phyloP scores from a whole-genome alignment of 2,113 vertebrate genomes.

The Pangasianodon gigas region DNA sequence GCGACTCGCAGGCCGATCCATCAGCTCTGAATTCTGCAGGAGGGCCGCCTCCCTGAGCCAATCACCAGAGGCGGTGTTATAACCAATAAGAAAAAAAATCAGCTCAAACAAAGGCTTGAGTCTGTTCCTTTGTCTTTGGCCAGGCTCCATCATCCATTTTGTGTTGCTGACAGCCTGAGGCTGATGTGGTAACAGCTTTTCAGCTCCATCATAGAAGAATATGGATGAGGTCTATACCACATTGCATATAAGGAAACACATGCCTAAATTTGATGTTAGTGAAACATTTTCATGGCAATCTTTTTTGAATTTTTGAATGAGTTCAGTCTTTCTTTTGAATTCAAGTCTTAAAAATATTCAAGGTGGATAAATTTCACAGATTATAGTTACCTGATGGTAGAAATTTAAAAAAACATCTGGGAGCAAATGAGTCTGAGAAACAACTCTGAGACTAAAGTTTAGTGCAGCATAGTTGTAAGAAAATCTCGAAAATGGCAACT shows the following conservation, averaged over 20 bases:
- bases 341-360: background rate
- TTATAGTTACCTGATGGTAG: background rate
- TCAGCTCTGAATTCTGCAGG: slow-evolving; percentile 15
- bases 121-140: slow-evolving; percentile 45
- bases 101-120: slow-evolving; percentile 31
- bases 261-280: background rate
- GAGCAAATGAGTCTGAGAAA: background rate
- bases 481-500: background rate
- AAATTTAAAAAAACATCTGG: background rate
- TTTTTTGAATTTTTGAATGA: background rate
- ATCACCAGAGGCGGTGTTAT: slow-evolving; percentile 21
- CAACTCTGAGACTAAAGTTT: background rate
- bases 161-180: background rate
- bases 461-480: background rate
- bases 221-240: background rate
- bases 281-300: background rate
- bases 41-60: slow-evolving; percentile 31
- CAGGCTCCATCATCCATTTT: slow-evolving; percentile 14
- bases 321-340: background rate
- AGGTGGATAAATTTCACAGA: background rate
- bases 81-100: slow-evolving; percentile 19
- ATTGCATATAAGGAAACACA: slow-evolving; percentile 2
- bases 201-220: background rate
- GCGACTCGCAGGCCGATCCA: slow-evolving; percentile 19
- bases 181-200: slow-evolving; percentile 11